Evolutionary conservation across 37 sponge, comb jelly and placozoan species (phyloP).

Genomic region (Spongilla lacustris): DNA sequence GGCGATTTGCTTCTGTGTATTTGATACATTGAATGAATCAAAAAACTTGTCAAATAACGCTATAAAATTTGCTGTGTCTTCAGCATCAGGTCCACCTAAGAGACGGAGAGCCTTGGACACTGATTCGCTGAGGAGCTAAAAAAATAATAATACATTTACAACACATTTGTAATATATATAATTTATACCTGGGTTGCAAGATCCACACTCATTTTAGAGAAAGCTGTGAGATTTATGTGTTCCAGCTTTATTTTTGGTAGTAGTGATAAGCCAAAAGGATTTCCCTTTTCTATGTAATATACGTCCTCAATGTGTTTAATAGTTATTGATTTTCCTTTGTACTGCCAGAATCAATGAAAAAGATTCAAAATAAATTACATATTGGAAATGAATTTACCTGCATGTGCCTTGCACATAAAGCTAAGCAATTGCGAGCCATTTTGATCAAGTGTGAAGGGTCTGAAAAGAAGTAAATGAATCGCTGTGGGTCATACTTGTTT

Average conservation of each 20-base stretch:
- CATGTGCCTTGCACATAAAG: background rate
- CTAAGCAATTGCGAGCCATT: conserved; percentile 33
- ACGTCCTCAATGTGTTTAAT: conserved; percentile 29
- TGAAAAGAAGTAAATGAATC: conserved; percentile 11
- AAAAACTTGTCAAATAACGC: conserved; percentile 6
- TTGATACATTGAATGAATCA: conserved; percentile 25
- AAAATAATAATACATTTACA: background rate
- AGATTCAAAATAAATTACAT: background rate
- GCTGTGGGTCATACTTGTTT: background rate
- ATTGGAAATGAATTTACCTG: background rate
- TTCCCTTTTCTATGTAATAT: conserved; percentile 8
- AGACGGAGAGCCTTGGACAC: conserved; percentile 13
- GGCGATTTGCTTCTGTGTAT: conserved; percentile 1
- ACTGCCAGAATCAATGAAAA: conserved; percentile 8
- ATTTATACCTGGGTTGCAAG: conserved; percentile 21
- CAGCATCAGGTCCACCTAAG: background rate
- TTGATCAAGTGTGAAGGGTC: conserved; percentile 31
- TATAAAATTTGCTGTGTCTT: conserved; percentile 23
- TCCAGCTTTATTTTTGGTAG: conserved; percentile 2
- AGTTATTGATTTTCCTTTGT: conserved; percentile 6
- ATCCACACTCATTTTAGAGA: conserved; percentile 25
- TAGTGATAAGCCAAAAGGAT: background rate
- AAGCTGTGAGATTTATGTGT: conserved; percentile 8
- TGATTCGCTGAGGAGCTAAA: conserved; percentile 17
- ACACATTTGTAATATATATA: background rate